These are phyloP conservation scores for Scortum barcoo DNA, from an alignment of 2,113 vertebrate species.

Conservation along the genomic window DNA sequence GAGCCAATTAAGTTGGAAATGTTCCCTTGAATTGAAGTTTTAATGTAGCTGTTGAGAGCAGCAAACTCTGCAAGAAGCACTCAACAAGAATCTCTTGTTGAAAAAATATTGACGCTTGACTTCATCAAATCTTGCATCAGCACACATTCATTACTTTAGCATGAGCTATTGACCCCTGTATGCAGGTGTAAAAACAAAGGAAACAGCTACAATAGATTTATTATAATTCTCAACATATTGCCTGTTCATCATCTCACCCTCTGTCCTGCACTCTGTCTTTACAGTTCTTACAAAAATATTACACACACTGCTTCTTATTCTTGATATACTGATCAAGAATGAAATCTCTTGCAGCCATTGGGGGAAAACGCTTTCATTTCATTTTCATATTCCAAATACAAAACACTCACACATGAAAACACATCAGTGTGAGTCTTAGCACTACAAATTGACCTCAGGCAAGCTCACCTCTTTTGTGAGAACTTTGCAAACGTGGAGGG, in stretches of 20 bases:
- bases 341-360: too few relatives aligned
- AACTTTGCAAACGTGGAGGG: too few relatives aligned
- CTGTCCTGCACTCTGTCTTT: neutral
- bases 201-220: slow-evolving; percentile 10
- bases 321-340: too few relatives aligned
- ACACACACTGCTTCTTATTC: too few relatives aligned
- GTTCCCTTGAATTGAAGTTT: neutral
- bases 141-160: slow-evolving; percentile 34
- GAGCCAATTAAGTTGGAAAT: neutral
- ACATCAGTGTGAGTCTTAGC: too few relatives aligned
- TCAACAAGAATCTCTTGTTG: neutral
- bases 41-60: neutral
- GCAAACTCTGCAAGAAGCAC: neutral
- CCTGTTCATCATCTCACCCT: neutral
- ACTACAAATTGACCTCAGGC: too few relatives aligned
- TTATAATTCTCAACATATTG: neutral
- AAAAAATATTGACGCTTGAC: slow-evolving; percentile 8
- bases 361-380: too few relatives aligned
- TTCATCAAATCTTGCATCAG: slow-evolving; percentile 19
- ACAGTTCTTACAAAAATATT: too few relatives aligned
- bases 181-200: slow-evolving; percentile 19
- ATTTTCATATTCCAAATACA: too few relatives aligned
- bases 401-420: too few relatives aligned
- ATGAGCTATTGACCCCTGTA: slow-evolving; percentile 39
- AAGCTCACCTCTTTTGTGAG: too few relatives aligned